These are phyloP conservation scores for Rhynchophorus ferrugineus DNA, from an alignment of 1,140 invertebrate species.

Conservation along the genomic window DNA sequence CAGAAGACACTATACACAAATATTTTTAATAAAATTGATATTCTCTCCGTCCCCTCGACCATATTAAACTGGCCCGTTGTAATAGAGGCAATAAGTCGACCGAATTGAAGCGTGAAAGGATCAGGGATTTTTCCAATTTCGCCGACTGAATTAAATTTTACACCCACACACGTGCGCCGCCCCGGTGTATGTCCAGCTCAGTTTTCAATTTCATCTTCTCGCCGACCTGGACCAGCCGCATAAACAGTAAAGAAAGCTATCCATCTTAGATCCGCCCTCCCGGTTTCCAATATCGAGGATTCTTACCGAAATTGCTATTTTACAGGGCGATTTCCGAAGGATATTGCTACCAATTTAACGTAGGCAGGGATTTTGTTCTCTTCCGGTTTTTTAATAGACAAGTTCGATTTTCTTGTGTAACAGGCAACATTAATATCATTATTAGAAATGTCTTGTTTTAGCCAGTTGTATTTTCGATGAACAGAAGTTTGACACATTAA, in stretches of 20 bases:
- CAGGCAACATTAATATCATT: too few species aligned
- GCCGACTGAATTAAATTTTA: conserved; percentile 12
- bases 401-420: too few species aligned
- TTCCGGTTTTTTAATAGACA: too few species aligned
- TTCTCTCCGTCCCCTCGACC: neutral
- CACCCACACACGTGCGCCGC: conserved; percentile 14
- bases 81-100: neutral
- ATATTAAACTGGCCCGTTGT: neutral
- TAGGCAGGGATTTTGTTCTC: too few species aligned
- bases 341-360: too few species aligned
- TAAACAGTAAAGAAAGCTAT: conserved; percentile 17
- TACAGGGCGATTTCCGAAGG: conserved; percentile 11
- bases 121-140: neutral
- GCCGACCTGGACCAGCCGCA: conserved; percentile 5
- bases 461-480: too few species aligned
- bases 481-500: too few species aligned
- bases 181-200: conserved; percentile 14
- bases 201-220: conserved; percentile 15
- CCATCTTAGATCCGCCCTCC: conserved; percentile 12
- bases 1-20: too few species aligned
- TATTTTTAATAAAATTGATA: too few species aligned
- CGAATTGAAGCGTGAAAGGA: neutral
- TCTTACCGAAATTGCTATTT: conserved; percentile 10
- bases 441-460: too few species aligned
- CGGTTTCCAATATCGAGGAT: conserved; percentile 15